Percentiles rank a stretch among this genome's conserved stretches.
Conservation (phyloP, 1,140 invertebrate genomes). For the Drosophila obscura region DNA sequence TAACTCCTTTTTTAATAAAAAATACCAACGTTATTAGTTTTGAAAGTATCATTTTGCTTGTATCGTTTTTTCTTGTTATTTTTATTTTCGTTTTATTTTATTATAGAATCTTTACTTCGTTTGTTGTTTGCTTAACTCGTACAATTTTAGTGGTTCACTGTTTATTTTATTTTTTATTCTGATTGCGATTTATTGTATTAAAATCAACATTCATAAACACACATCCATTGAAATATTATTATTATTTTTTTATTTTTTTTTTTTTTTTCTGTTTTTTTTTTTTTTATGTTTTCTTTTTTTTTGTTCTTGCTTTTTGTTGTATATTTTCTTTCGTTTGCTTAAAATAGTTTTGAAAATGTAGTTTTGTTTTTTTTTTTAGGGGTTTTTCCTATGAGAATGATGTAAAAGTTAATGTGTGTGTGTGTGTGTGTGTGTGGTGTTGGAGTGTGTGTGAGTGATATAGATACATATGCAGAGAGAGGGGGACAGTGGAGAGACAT, state of each 20-base stretch:
- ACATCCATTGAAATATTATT: constrained; percentile 76
- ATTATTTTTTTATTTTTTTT: constrained; percentile 23
- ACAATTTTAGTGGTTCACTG: constrained; percentile 61
- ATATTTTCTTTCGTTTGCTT: constrained; percentile 40
- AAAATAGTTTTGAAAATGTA: constrained; percentile 48
- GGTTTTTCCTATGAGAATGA: constrained; percentile 27
- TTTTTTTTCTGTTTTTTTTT: constrained; percentile 38
- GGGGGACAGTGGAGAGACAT: constrained; percentile 2
- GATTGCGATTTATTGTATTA: constrained; percentile 68
- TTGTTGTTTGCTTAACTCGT: constrained; percentile 58
- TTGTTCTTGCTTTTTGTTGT: constrained; percentile 31
- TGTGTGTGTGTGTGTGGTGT: constrained; percentile 27
- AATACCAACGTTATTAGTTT: constrained; percentile 38
- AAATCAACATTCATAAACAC: constrained; percentile 76
- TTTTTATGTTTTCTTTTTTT: constrained; percentile 39
- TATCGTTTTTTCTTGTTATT: constrained; percentile 44
- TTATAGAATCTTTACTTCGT: constrained; percentile 73
- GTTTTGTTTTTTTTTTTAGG: constrained; percentile 26
- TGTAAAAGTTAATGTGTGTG: constrained; percentile 32
- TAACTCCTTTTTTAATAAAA: not conserved
- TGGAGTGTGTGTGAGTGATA: constrained; percentile 20
- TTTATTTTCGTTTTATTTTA: constrained; percentile 59
- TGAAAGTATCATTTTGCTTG: constrained; percentile 71
- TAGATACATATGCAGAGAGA: constrained; percentile 37
- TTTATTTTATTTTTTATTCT: constrained; percentile 47